phyloP scores from a whole-genome alignment of 2,888 invertebrate genomes.

The Rhagium mordax region DNA sequence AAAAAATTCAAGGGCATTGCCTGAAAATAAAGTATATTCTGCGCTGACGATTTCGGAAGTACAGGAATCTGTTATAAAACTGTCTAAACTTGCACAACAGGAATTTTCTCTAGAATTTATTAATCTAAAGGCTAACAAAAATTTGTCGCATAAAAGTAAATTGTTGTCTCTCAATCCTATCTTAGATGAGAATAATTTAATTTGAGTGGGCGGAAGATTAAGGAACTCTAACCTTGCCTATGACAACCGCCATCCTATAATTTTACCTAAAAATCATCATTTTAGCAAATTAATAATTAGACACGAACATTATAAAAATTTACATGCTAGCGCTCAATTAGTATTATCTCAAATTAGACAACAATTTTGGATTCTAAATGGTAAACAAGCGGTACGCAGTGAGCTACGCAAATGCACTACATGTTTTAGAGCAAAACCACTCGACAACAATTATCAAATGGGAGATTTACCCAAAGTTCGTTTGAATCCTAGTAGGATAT shows the following conservation, averaged over 20 bases:
- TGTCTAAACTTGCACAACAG: slow-evolving; percentile 22
- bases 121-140: neutral
- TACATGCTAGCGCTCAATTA: slow-evolving; percentile 40
- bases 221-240: too few species aligned
- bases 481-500: neutral
- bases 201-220: slow-evolving; percentile 41
- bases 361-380: slow-evolving; percentile 42
- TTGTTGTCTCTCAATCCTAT: slow-evolving; percentile 30
- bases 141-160: slow-evolving; percentile 22
- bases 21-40: neutral
- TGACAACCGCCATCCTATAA: too few species aligned
- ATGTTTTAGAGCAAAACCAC: slow-evolving; percentile 31
- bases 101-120: slow-evolving; percentile 33
- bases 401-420: slow-evolving; percentile 38
- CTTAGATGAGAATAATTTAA: slow-evolving; percentile 33
- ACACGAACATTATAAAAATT: slow-evolving; percentile 37
- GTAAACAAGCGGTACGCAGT: slow-evolving; percentile 26
- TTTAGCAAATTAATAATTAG: slow-evolving; percentile 34
- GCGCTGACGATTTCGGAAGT: neutral
- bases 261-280: slow-evolving; percentile 36
- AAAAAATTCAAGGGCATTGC: too few species aligned
- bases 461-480: neutral
- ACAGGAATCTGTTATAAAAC: slow-evolving; percentile 13
- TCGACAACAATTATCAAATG: slow-evolving; percentile 25
- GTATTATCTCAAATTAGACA: slow-evolving; percentile 37